These are phyloP conservation scores for Aleiodes alternator DNA, from an alignment of 2,888 invertebrate species.

Conservation along the genomic window DNA sequence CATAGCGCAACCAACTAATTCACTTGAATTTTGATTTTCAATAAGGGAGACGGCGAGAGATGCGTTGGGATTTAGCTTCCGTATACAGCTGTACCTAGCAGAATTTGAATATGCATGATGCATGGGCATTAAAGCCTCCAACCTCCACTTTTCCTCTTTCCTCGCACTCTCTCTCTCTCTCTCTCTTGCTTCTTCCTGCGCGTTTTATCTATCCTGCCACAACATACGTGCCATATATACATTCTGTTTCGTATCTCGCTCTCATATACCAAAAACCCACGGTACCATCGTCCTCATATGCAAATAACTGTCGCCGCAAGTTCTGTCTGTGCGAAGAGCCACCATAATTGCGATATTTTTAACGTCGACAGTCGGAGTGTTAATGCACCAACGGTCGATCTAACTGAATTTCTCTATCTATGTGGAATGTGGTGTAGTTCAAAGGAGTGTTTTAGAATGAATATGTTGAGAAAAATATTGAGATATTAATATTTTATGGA, in stretches of 20 bases:
- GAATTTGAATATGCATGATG: slow-evolving; percentile 75
- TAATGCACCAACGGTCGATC: slow-evolving; percentile 45
- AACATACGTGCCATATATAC: slow-evolving; percentile 42
- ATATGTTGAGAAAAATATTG: no score
- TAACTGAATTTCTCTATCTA: slow-evolving; percentile 13
- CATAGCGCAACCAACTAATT: slow-evolving; percentile 64
- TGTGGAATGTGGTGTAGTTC: neutral
- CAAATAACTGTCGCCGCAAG: slow-evolving; percentile 68
- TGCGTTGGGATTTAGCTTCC: slow-evolving; percentile 73
- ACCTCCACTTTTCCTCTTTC: slow-evolving; percentile 35
- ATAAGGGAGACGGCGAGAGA: slow-evolving; percentile 67
- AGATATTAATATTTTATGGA: neutral
- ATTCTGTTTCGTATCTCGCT: slow-evolving; percentile 45
- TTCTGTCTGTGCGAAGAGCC: slow-evolving; percentile 60
- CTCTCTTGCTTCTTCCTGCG: neutral
- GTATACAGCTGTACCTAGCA: slow-evolving; percentile 72
- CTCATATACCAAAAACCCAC: slow-evolving; percentile 53
- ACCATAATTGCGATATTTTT: slow-evolving; percentile 66
- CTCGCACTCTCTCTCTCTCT: slow-evolving; percentile 26
- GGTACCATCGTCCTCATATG: slow-evolving; percentile 68
- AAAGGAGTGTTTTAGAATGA: no score
- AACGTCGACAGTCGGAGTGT: slow-evolving; percentile 50
- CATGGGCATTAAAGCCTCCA: slow-evolving; percentile 73
- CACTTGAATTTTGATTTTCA: slow-evolving; percentile 74
- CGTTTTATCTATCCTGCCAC: slow-evolving; percentile 36